Conservation (phyloP, 35 echinoderm and acorn worm genomes). For the Ptychodera flava region DNA sequence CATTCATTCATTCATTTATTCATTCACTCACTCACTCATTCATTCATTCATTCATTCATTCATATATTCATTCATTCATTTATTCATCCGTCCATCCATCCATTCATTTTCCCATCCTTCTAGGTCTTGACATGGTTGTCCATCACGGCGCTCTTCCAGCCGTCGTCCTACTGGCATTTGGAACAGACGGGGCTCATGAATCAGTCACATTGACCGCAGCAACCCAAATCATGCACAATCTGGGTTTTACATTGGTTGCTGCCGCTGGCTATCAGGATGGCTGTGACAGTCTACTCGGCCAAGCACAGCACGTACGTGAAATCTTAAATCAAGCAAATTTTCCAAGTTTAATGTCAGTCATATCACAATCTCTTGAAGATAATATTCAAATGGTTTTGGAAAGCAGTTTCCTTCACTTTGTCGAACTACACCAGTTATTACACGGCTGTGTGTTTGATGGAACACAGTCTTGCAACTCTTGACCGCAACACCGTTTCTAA, state of each 20-base stretch:
- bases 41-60: neutral
- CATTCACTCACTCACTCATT: neutral
- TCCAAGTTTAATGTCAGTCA: no score
- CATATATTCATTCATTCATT: neutral
- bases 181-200: neutral
- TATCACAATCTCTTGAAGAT: no score
- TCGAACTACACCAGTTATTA: no score
- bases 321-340: no score
- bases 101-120: neutral
- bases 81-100: neutral
- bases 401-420: no score
- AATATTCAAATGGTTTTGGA: no score
- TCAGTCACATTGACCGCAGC: neutral
- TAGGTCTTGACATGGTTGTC: neutral
- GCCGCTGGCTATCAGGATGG: no score
- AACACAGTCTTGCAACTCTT: no score
- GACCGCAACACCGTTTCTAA: no score
- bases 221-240: neutral
- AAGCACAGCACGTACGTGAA: no score
- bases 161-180: neutral
- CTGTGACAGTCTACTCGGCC: no score
- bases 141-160: neutral
- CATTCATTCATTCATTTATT: neutral
- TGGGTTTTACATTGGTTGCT: neutral
- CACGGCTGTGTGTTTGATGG: no score